Percentiles rank a stretch among this genome's conserved stretches.
Conservation (phyloP, 2,888 invertebrate genomes). For the Dolomedes plantarius region DNA sequence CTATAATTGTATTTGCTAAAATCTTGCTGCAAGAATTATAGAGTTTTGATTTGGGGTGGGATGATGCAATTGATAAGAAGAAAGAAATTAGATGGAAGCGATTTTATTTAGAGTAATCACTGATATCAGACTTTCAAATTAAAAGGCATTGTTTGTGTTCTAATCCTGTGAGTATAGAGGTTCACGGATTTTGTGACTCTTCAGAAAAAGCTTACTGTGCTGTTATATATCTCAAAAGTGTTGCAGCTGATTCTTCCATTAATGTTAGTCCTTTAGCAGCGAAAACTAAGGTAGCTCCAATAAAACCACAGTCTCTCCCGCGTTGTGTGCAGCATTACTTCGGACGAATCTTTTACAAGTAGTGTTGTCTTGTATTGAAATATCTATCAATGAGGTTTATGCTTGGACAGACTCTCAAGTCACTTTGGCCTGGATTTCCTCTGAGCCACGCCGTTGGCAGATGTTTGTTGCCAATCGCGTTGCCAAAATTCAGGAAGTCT, state of each 20-base stretch:
- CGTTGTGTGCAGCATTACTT: slow-evolving; percentile 68
- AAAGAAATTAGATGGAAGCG: background rate
- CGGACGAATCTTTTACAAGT: background rate
- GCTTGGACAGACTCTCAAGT: slow-evolving; percentile 72
- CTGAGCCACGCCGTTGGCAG: slow-evolving; percentile 58
- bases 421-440: slow-evolving; percentile 72
- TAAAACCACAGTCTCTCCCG: slow-evolving; percentile 73
- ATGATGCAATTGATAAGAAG: background rate
- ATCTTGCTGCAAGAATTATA: slow-evolving; percentile 14
- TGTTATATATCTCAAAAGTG: background rate
- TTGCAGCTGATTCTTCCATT: background rate
- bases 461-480: slow-evolving; percentile 73
- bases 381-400: background rate
- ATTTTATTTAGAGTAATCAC: background rate
- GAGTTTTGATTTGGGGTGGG: background rate
- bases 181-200: slow-evolving; percentile 22
- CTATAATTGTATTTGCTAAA: background rate
- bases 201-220: background rate
- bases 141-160: background rate
- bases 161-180: background rate
- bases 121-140: background rate
- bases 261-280: slow-evolving; percentile 37
- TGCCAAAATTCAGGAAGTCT: no score
- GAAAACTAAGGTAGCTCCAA: slow-evolving; percentile 73
- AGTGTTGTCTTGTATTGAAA: background rate